Conservation (phyloP, 2,113 vertebrate species). For the Felis catus region DNA sequence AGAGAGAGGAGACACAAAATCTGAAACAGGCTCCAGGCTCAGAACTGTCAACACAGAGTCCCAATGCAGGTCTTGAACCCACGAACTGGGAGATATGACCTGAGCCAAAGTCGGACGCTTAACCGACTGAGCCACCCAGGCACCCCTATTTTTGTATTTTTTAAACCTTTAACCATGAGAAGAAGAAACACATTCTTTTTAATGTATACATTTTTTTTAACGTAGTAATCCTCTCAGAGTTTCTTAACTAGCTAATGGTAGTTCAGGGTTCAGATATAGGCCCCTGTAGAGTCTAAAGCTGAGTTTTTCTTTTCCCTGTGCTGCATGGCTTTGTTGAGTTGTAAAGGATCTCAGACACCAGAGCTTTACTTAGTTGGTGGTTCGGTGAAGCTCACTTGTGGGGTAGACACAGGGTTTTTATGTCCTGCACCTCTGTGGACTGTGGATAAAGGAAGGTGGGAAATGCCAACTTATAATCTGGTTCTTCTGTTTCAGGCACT, state of each 20-base stretch:
- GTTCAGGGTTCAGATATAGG: neutral
- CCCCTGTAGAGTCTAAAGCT: neutral
- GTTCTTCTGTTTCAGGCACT: constrained; percentile 87
- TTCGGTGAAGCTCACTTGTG: neutral
- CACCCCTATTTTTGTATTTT: neutral
- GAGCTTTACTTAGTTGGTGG: neutral
- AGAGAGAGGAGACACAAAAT: too few species aligned
- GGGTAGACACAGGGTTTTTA: neutral
- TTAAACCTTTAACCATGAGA: neutral
- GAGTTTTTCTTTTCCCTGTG: neutral
- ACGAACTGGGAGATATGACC: too few species aligned
- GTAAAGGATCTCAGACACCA: neutral
- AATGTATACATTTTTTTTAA: neutral
- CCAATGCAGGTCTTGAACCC: too few species aligned
- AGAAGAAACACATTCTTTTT: neutral
- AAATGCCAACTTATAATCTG: neutral
- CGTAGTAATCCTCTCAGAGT: neutral
- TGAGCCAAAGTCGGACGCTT: too few species aligned
- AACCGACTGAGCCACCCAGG: too few species aligned
- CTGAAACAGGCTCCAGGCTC: too few species aligned
- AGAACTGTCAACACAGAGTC: too few species aligned
- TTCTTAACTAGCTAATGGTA: neutral
- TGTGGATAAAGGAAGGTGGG: neutral
- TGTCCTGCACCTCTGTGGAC: neutral
- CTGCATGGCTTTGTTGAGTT: neutral